Conservation (phyloP, 2,888 invertebrate genomes). For the Sipha maydis region DNA sequence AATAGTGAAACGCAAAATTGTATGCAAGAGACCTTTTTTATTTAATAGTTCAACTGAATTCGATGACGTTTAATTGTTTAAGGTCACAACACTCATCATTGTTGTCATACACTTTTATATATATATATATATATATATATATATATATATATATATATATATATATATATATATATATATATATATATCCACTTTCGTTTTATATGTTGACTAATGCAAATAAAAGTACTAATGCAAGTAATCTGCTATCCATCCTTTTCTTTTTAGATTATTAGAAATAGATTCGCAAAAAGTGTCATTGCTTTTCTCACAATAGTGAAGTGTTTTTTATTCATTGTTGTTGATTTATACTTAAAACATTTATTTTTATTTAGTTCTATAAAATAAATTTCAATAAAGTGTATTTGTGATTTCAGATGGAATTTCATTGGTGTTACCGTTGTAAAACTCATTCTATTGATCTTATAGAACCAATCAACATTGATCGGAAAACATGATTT, state of each 20-base stretch:
- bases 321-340: background rate
- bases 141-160: too few species aligned
- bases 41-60: conserved; percentile 45
- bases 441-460: conserved; percentile 30
- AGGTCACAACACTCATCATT: conserved; percentile 34
- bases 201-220: conserved; percentile 26
- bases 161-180: too few species aligned
- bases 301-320: background rate
- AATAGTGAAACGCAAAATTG: background rate
- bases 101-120: background rate
- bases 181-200: conserved; percentile 9
- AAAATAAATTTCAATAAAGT: background rate
- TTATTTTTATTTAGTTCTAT: background rate
- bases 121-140: too few species aligned
- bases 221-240: conserved; percentile 8
- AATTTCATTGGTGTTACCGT: conserved; percentile 4
- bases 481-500: conserved; percentile 55
- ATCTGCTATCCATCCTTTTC: background rate
- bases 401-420: conserved; percentile 51
- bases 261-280: conserved; percentile 36
- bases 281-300: conserved; percentile 12
- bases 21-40: conserved; percentile 45
- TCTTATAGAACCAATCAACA: conserved; percentile 5
- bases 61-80: conserved; percentile 47
- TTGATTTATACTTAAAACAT: background rate